A percentile compares a stretch with the other conserved stretches of the same genome.
Evolutionary conservation across 2,113 vertebrate genomes (phyloP).

Genomic region (Osmerus eperlanus): DNA sequence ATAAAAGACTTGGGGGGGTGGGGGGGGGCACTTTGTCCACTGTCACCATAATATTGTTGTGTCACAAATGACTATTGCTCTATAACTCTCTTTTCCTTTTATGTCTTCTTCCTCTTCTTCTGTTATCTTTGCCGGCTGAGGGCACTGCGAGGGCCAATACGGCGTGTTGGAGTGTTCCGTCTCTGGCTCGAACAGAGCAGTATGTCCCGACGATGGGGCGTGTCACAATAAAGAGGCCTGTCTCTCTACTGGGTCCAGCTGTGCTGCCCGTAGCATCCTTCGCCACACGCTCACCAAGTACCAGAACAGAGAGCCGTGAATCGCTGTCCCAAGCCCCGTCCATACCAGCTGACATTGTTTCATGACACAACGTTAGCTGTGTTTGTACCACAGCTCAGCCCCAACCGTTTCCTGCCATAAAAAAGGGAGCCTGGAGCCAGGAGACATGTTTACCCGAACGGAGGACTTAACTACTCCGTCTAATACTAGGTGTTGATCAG

Average conservation of each 20-base stretch:
- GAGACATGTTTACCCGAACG: conserved; percentile 21
- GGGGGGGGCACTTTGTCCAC: conserved; percentile 7
- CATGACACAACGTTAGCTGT: conserved; percentile 29
- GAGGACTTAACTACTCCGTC: conserved; percentile 13
- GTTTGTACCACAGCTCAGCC: conserved; percentile 28
- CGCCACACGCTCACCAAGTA: neutral
- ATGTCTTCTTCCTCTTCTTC: conserved; percentile 14
- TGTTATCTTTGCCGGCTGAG: conserved; percentile 33
- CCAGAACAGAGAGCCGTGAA: conserved; percentile 31
- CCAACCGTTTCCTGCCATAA: conserved; percentile 33
- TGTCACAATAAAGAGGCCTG: conserved; percentile 49
- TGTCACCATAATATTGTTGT: neutral
- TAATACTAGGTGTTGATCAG: conserved; percentile 5
- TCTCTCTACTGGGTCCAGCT: conserved; percentile 32
- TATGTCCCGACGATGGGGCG: conserved; percentile 25
- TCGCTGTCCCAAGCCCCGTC: conserved; percentile 19
- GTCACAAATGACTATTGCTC: conserved; percentile 34
- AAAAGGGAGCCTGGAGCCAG: conserved; percentile 16
- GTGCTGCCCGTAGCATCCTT: neutral
- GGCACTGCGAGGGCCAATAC: conserved; percentile 19
- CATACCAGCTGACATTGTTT: neutral
- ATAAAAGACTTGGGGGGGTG: conserved; percentile 18
- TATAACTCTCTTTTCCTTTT: neutral
- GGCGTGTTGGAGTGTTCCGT: conserved; percentile 20
- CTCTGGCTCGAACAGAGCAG: conserved; percentile 38